Percentiles rank a stretch among this genome's conserved stretches.
These are phyloP conservation scores for Ormyrus thymus DNA, from an alignment of 2,888 invertebrate genomes.

Conservation along the genomic window DNA sequence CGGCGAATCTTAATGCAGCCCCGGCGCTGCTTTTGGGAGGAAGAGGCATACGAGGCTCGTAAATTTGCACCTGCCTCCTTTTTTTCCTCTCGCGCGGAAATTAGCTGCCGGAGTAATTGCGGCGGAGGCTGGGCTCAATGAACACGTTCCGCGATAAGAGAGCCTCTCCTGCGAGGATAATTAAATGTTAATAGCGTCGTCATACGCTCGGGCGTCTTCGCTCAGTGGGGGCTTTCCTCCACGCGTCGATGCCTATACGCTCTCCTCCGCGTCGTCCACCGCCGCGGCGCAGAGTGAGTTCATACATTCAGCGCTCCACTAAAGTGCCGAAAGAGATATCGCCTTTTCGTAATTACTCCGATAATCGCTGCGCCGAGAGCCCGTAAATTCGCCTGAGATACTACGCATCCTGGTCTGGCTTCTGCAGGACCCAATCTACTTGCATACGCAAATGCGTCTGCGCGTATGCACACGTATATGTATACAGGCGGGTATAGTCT, in stretches of 20 bases:
- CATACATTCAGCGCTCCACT: conserved; percentile 55
- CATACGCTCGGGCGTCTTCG: background rate
- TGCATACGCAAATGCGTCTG: background rate
- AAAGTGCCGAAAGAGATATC: conserved; percentile 53
- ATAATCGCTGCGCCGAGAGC: conserved; percentile 43
- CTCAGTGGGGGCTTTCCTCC: background rate
- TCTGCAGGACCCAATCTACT: conserved; percentile 38
- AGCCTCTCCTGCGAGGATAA: conserved; percentile 34
- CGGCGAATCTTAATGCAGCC: conserved; percentile 40
- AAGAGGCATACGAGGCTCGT: background rate
- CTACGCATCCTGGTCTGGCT: conserved; percentile 20
- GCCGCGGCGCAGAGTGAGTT: conserved; percentile 26
- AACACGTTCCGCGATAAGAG: conserved; percentile 47
- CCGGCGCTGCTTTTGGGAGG: no score
- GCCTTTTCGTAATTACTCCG: conserved; percentile 54
- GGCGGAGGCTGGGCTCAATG: conserved; percentile 21
- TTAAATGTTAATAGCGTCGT: conserved; percentile 52
- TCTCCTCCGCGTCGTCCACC: background rate
- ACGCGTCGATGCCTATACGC: background rate
- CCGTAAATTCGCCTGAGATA: conserved; percentile 45
- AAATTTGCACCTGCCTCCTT: conserved; percentile 35
- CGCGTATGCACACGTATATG: conserved; percentile 7
- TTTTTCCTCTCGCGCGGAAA: no score
- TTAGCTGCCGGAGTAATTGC: no score
- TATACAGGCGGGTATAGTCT: background rate